Conservation (phyloP, 2,797 vertebrate genomes). For the Zenarchopterus dispar region DNA sequence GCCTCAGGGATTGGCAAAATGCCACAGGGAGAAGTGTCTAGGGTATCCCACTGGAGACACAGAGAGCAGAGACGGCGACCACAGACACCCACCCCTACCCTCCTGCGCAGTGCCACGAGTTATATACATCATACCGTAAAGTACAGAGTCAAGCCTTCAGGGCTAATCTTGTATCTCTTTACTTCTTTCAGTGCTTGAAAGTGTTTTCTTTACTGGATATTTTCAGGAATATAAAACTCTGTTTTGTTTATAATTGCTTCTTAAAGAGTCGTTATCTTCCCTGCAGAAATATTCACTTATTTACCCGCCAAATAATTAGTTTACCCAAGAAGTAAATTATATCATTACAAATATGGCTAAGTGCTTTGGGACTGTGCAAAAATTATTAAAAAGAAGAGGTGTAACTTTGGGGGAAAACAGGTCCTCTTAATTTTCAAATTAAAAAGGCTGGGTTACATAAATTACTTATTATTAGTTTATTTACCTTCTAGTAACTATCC, state of each 20-base stretch:
- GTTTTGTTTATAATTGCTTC: slow-evolving; percentile 10
- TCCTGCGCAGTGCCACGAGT: slow-evolving; percentile 35
- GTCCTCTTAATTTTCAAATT: too few relatives aligned
- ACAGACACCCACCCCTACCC: slow-evolving; percentile 77
- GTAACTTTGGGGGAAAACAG: neutral
- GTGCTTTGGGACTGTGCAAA: slow-evolving; percentile 1
- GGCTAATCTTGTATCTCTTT: slow-evolving; percentile 24
- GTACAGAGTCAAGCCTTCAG: slow-evolving; percentile 27
- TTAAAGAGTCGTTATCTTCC: slow-evolving; percentile 29
- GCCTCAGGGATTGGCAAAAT: slow-evolving; percentile 79
- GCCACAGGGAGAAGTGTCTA: slow-evolving; percentile 73
- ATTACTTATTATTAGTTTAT: neutral
- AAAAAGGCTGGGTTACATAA: too few relatives aligned
- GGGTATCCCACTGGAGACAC: slow-evolving; percentile 71
- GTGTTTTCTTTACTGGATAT: slow-evolving; percentile 19
- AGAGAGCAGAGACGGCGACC: slow-evolving; percentile 69
- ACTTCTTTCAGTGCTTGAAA: slow-evolving; percentile 19
- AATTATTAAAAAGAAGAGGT: neutral
- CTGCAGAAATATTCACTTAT: slow-evolving; percentile 21
- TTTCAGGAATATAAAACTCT: slow-evolving; percentile 18
- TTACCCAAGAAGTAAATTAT: slow-evolving; percentile 23
- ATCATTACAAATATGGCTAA: slow-evolving; percentile 20
- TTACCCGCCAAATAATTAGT: slow-evolving; percentile 21
- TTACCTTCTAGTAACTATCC: neutral
- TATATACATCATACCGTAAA: slow-evolving; percentile 42